phyloP scores from a whole-genome alignment of 2,113 vertebrate species.

The Psophia crepitans region DNA sequence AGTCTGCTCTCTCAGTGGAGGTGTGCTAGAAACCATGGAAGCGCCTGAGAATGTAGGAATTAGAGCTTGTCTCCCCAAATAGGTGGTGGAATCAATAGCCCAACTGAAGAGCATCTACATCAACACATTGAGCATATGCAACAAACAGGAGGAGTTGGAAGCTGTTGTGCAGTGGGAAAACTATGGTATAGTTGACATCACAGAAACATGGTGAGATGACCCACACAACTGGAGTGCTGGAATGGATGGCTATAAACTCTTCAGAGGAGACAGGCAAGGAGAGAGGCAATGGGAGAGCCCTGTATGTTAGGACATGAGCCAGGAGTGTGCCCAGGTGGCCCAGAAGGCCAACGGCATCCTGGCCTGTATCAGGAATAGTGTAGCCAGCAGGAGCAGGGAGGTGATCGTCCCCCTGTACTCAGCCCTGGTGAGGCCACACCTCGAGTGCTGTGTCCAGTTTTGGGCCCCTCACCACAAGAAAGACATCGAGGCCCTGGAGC shows the following conservation, averaged over 20 bases:
- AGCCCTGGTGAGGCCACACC: no score
- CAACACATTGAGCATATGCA: no score
- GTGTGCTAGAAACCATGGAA: background rate
- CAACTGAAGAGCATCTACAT: no score
- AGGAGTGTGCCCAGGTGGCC: no score
- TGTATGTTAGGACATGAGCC: no score
- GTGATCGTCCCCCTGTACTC: no score
- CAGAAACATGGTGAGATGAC: background rate
- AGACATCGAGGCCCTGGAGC: no score
- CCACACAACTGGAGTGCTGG: background rate
- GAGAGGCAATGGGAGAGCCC: rapidly evolving
- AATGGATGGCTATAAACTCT: background rate
- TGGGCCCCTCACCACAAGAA: no score
- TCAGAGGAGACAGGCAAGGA: background rate
- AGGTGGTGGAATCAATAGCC: background rate
- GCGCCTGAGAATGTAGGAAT: background rate
- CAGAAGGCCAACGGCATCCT: no score
- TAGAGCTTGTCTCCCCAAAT: background rate
- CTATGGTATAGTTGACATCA: background rate
- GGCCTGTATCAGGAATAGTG: no score
- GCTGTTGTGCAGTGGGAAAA: background rate
- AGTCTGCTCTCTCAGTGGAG: background rate
- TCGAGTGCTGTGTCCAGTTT: no score
- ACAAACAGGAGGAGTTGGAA: background rate
- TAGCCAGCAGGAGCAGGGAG: no score